Evolutionary conservation across 2,888 invertebrate species (phyloP), one percentile per base, ranked within the genome.

Genomic region (Tinea semifulvella): DNA sequence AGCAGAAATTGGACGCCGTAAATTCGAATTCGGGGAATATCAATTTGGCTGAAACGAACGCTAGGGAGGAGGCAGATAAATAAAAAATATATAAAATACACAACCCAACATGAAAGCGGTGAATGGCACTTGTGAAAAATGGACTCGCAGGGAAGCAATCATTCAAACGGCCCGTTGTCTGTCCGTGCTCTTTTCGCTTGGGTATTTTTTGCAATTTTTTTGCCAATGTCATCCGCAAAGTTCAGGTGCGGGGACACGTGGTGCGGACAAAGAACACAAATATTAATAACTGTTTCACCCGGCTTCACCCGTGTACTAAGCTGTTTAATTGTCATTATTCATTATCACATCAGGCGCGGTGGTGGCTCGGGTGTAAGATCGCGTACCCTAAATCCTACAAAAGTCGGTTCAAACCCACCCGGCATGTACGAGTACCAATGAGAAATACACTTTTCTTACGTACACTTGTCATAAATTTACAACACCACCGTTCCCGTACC

Each of bases 111-210:
- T 73, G 73, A 73, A 77, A 74, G 75, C 77, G 67, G 70, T 70
- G 77, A 80, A 80, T 80, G 77, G 77, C 80, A 80, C 80, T 80
- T 73, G 77, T 80, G 80, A 80, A 80, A 80, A 80, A 80, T 80
- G 80, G 80, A 80, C 80, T 77, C 72, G 73, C 75, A 70, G 79
- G 68, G 77, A 79, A 79, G 76, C 79, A 76, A 80, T 80, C 80
- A 80, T 80, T 80, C 80, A 80, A 77, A 79, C 79, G 66, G 74
- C 60, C 70, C 70, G 79, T 77, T 80, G 80, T 80, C 77, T 80
- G 77, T 71, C 73, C 74, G 57, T 74, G 76, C 76, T 77, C 77
- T 76, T 77, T 77, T 70, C 73, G 65, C 61, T 63, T 58, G 58
- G 64, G 62, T 68, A 63, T 70, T 68, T 72, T 68, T 70, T 64